These are phyloP conservation scores for Brachyalestes nurse DNA, from an alignment of 2,797 vertebrate genomes.

Conservation along the genomic window DNA sequence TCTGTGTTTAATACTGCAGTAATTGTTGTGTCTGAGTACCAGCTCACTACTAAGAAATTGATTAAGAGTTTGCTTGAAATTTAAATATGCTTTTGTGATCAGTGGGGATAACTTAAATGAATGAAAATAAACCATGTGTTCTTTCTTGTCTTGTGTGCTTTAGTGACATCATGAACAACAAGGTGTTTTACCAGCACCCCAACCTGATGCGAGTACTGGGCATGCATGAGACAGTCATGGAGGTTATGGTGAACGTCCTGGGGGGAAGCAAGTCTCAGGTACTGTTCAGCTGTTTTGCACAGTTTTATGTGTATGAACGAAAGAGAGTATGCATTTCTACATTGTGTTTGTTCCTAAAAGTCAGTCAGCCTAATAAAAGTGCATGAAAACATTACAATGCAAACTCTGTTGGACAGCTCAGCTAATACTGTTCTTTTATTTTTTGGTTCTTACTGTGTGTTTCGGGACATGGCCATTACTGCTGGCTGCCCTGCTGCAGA, in stretches of 20 bases:
- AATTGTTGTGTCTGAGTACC: too few species aligned
- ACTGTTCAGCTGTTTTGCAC: conserved; percentile 42
- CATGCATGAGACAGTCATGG: conserved; percentile 99
- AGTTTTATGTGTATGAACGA: too few species aligned
- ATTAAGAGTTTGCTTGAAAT: too few species aligned
- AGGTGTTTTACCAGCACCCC: conserved; percentile 98
- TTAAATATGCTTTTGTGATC: too few species aligned
- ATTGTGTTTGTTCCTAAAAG: too few species aligned
- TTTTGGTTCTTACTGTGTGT: background rate
- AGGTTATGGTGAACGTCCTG: conserved; percentile 98
- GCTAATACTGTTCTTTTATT: background rate
- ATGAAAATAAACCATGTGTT: background rate
- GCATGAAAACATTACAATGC: background rate
- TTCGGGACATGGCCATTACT: background rate
- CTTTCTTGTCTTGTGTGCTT: conserved; percentile 32
- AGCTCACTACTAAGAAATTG: too few species aligned
- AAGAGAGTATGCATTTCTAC: too few species aligned
- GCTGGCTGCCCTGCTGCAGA: too few species aligned
- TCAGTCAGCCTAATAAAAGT: too few species aligned
- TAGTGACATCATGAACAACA: conserved; percentile 99
- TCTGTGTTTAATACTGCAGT: too few species aligned
- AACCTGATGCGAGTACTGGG: conserved; percentile 98
- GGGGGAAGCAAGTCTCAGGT: conserved; percentile 97
- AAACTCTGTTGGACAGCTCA: too few species aligned
- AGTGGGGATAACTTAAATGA: too few species aligned